These are phyloP conservation scores for Patagioenas fasciata DNA, from an alignment of 2,113 vertebrate genomes.

Conservation along the genomic window DNA sequence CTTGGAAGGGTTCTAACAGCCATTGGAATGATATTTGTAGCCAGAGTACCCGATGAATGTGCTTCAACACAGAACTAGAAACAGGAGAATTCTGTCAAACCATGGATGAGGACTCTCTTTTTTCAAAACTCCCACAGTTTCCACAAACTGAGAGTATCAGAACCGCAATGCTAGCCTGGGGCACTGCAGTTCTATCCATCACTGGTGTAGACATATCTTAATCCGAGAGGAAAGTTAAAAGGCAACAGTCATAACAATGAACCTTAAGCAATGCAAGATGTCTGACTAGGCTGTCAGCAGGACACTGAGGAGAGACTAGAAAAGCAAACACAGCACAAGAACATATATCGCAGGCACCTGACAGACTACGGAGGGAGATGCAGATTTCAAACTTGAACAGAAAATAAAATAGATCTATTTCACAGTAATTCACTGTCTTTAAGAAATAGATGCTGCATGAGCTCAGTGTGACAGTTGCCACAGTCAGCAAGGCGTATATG, in stretches of 20 bases:
- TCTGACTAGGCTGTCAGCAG: background rate
- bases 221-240: background rate
- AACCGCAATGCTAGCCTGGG: background rate
- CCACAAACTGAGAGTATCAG: background rate
- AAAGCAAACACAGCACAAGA: background rate
- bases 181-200: background rate
- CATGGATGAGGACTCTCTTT: background rate
- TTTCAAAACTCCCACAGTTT: background rate
- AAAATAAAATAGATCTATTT: background rate
- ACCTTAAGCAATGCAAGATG: background rate
- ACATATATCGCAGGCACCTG: fast-evolving
- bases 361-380: background rate
- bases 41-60: background rate
- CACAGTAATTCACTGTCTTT: background rate
- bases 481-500: background rate
- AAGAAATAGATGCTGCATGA: background rate
- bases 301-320: background rate
- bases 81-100: background rate
- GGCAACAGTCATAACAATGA: background rate
- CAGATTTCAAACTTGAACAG: background rate
- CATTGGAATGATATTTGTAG: background rate
- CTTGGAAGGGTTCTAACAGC: background rate
- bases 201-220: background rate
- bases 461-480: background rate
- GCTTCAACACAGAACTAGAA: background rate